phyloP scores from a whole-genome alignment of 1,140 invertebrate genomes.

The Tetramorium parvispinum region DNA sequence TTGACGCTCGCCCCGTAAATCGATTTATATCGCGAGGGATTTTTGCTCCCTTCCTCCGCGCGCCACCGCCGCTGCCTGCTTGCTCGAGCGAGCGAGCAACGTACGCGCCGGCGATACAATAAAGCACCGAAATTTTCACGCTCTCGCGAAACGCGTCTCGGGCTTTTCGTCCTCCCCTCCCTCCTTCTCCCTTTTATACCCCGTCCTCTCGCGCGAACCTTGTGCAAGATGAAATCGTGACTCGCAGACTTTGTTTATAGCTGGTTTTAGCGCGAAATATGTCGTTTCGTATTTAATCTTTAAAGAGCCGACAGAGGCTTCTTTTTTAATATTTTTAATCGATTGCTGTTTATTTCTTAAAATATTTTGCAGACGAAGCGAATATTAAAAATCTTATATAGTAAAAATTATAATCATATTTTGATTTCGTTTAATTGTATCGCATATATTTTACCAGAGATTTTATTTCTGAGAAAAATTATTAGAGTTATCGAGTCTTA shows the following conservation, averaged over 20 bases:
- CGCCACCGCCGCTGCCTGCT: neutral
- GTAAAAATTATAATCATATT: neutral
- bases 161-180: neutral
- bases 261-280: conserved; percentile 17
- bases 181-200: too few relatives aligned
- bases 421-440: neutral
- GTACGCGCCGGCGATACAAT: conserved; percentile 6
- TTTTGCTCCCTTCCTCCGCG: conserved; percentile 44
- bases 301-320: neutral
- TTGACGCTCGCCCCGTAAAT: conserved; percentile 72
- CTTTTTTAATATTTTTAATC: neutral
- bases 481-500: neutral
- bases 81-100: neutral
- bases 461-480: neutral
- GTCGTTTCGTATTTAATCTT: conserved; percentile 16
- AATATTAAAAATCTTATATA: neutral
- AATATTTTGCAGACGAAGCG: neutral
- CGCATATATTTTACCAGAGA: neutral
- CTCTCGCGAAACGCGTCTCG: conserved; percentile 45
- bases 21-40: conserved; percentile 76
- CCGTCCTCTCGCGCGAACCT: neutral
- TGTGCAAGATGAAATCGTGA: neutral
- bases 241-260: neutral
- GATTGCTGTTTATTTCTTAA: neutral
- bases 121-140: conserved; percentile 66